Conservation (phyloP, 1,140 invertebrate genomes). For the Zaprionus davidi region DNA sequence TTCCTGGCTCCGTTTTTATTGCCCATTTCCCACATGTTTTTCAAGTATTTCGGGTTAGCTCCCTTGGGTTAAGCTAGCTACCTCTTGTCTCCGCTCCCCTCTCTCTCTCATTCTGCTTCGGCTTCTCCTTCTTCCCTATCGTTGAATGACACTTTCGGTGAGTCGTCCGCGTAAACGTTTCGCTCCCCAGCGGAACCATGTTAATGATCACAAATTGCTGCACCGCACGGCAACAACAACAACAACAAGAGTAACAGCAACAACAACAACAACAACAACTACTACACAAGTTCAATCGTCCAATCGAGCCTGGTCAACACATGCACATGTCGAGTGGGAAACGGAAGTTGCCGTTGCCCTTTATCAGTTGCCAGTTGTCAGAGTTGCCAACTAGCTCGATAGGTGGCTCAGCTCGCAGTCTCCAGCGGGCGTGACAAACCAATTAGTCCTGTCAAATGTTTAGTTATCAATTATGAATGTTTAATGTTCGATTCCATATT, state of each 20-base stretch:
- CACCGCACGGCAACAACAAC: conserved; percentile 9
- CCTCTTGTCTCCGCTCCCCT: conserved; percentile 23
- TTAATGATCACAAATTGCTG: conserved; percentile 80
- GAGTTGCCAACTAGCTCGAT: neutral
- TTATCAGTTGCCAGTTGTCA: conserved; percentile 31
- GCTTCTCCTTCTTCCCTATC: neutral
- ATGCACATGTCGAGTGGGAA: conserved; percentile 41
- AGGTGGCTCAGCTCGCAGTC: neutral
- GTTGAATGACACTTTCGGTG: conserved; percentile 44
- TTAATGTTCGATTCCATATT: conserved; percentile 10
- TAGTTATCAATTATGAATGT: conserved; percentile 44
- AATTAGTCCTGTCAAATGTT: conserved; percentile 56
- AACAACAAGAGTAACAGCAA: neutral
- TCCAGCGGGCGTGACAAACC: conserved; percentile 54
- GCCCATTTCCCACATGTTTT: conserved; percentile 76
- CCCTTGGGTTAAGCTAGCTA: conserved; percentile 32
- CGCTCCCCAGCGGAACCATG: conserved; percentile 62
- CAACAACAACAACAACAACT: neutral
- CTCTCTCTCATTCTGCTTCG: neutral
- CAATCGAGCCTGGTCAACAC: conserved; percentile 30
- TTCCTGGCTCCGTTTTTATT: conserved; percentile 72
- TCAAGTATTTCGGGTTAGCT: conserved; percentile 9
- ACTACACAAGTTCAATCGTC: conserved; percentile 51
- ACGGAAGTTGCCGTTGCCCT: conserved; percentile 54
- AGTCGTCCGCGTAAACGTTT: conserved; percentile 43